Evolutionary conservation across 2,113 vertebrate species (phyloP).

Genomic region (Cnemophilus loriae): DNA sequence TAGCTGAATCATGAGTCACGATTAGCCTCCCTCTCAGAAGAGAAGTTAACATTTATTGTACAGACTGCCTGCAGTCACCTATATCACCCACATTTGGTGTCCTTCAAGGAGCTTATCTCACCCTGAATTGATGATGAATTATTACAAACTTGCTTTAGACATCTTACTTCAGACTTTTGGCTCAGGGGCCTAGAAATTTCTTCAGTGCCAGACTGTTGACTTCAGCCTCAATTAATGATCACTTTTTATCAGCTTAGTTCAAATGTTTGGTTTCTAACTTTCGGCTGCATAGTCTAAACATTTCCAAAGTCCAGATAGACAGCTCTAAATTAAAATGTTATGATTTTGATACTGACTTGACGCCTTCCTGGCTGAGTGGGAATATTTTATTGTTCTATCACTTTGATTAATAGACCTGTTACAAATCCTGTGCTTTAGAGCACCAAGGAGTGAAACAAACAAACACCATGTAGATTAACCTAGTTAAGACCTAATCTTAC

Average conservation of each 20-base stretch:
- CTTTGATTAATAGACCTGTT: slow-evolving; percentile 65
- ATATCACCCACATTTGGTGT: background rate
- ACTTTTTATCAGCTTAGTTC: slow-evolving; percentile 65
- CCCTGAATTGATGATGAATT: slow-evolving; percentile 50
- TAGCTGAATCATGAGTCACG: background rate
- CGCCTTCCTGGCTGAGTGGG: slow-evolving; percentile 61
- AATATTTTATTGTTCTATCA: slow-evolving; percentile 66
- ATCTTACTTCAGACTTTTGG: slow-evolving; percentile 64
- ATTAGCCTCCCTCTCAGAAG: background rate
- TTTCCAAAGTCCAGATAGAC: slow-evolving; percentile 61
- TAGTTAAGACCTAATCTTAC: background rate
- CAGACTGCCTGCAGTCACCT: background rate
- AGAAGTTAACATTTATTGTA: background rate
- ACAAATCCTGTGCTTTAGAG: slow-evolving; percentile 25
- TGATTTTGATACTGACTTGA: slow-evolving; percentile 66
- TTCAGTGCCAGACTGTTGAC: slow-evolving; percentile 61
- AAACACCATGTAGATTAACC: background rate
- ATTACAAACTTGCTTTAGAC: slow-evolving; percentile 53
- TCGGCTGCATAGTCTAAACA: slow-evolving; percentile 68
- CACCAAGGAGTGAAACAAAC: slow-evolving; percentile 23
- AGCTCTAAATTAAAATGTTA: slow-evolving; percentile 65
- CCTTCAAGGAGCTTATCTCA: background rate
- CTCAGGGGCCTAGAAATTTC: slow-evolving; percentile 58
- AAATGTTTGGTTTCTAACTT: slow-evolving; percentile 67
- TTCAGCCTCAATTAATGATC: slow-evolving; percentile 74